Evolutionary conservation across 2,113 vertebrate genomes (phyloP), one percentile per base, ranked within the genome.

Genomic region (Nothocercus nigrocapillus): DNA sequence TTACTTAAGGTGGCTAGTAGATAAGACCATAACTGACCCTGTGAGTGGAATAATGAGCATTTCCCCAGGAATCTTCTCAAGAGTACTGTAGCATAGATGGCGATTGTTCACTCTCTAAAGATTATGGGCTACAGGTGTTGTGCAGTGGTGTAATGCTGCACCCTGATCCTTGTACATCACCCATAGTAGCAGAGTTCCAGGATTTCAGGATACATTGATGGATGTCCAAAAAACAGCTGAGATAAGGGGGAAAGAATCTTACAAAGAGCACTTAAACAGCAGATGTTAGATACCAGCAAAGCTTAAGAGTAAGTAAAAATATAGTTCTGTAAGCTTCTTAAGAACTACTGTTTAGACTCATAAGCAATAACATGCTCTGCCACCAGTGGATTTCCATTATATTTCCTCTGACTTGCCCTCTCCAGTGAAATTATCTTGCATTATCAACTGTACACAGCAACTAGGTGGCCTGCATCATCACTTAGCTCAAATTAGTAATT

Each of bases 211-310:
- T 27, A 15, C 34, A 7, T 25, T 85, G 20, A 42, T 40, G 45
- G 53, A 5, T 40, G 20, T 51, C 87, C 13, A n/a, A 14, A 47
- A 24, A 87, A 56, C 74, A 74, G 44, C 78, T 63, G 54, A 94
- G 25, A 1, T 27, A 67, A 64, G 0, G 0, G 25, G 44, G n/a
- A 49, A n/a, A 21, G 30, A 68, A 7, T 32, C 53, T 59, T 3
- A 3, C 1, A 6, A 62, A 0, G 15, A 40, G 10, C 54, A 32
- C 15, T 76, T 40, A 32, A 40, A n/a, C 45, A 88, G 30, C 68
- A 88, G 45, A n/a, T 74, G 47, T 9, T 49, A 49, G 47, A 49
- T 49, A 49, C 24, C 21, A 49, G 49, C 49, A 49, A 49, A 10
- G 49, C 49, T 49, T 49, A 49, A 49, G 47, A 49, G 47, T 22